Percentiles rank a stretch among this genome's conserved stretches.
Conservation (phyloP, 2,888 invertebrate species). For the Odontothrips loti region DNA sequence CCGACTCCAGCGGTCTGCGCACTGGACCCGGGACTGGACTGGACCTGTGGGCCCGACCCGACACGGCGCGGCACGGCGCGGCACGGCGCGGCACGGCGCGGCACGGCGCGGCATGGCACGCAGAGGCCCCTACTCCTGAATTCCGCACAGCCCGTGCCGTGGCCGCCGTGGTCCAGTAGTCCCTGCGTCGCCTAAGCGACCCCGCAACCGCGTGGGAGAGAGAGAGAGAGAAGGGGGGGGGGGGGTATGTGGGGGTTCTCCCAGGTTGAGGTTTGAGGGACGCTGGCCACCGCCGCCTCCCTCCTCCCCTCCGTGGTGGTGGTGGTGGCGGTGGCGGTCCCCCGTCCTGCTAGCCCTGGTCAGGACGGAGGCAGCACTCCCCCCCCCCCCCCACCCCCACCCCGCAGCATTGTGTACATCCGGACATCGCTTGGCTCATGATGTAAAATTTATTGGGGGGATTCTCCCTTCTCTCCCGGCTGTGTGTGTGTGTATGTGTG, state of each 20-base stretch:
- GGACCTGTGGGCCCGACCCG: not conserved
- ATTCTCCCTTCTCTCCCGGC: not conserved
- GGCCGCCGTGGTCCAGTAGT: too few relatives aligned
- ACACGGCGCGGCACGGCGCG: not conserved
- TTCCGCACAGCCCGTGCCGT: too few relatives aligned
- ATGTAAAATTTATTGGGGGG: slow-evolving; percentile 25
- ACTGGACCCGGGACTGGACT: too few relatives aligned
- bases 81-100: not conserved
- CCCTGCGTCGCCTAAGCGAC: too few relatives aligned
- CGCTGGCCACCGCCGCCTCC: not conserved
- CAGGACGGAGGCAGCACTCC: not conserved
- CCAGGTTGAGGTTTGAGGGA: not conserved
- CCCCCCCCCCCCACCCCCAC: not conserved
- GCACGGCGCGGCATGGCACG: not conserved
- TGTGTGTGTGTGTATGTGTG: too few relatives aligned
- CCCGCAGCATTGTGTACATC: slow-evolving; percentile 3
- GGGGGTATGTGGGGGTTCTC: too few relatives aligned
- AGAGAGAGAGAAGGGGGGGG: not conserved
- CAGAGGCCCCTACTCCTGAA: not conserved
- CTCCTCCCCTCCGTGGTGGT: too few relatives aligned
- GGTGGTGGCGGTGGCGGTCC: not conserved
- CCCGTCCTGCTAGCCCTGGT: not conserved
- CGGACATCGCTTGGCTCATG: slow-evolving; percentile 20
- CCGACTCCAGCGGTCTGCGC: too few relatives aligned
- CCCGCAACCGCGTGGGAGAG: not conserved